Conservation (phyloP, 2,797 vertebrate species). For the Fundulus diaphanus region DNA sequence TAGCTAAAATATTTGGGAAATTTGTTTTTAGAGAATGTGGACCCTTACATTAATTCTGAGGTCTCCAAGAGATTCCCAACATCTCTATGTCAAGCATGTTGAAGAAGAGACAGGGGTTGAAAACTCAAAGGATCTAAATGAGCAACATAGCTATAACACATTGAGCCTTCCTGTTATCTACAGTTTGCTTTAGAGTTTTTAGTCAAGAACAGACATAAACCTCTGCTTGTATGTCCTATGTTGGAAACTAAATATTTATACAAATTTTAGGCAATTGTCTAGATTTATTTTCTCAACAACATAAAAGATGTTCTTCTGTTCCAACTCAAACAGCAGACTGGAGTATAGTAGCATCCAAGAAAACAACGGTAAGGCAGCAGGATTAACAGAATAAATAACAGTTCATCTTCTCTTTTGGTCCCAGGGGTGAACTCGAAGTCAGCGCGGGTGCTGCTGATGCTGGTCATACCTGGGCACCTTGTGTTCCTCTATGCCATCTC, state of each 20-base stretch:
- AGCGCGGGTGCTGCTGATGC: slow-evolving; percentile 89
- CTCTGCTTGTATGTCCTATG: neutral
- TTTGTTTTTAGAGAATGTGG: too few relatives aligned
- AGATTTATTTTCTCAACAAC: neutral
- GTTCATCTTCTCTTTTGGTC: slow-evolving; percentile 2
- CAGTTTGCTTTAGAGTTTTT: neutral
- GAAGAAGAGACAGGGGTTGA: too few relatives aligned
- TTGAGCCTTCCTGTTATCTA: too few relatives aligned
- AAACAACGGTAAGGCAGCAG: neutral
- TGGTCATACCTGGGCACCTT: slow-evolving; percentile 93
- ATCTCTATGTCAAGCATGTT: too few relatives aligned
- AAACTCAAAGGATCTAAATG: too few relatives aligned
- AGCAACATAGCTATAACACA: too few relatives aligned
- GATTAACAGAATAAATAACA: neutral
- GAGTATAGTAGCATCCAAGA: neutral
- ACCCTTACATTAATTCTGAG: too few relatives aligned
- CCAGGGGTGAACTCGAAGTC: slow-evolving; percentile 93
- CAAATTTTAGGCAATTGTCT: neutral
- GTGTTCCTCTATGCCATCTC: slow-evolving; percentile 91
- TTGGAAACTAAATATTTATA: neutral
- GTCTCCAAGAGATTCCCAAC: too few relatives aligned
- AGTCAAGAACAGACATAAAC: neutral
- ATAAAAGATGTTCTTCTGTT: neutral
- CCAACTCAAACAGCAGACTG: neutral
- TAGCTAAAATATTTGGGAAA: too few relatives aligned